Conservation (phyloP, 2,888 invertebrate species). For the Ophion ventricosus region DNA sequence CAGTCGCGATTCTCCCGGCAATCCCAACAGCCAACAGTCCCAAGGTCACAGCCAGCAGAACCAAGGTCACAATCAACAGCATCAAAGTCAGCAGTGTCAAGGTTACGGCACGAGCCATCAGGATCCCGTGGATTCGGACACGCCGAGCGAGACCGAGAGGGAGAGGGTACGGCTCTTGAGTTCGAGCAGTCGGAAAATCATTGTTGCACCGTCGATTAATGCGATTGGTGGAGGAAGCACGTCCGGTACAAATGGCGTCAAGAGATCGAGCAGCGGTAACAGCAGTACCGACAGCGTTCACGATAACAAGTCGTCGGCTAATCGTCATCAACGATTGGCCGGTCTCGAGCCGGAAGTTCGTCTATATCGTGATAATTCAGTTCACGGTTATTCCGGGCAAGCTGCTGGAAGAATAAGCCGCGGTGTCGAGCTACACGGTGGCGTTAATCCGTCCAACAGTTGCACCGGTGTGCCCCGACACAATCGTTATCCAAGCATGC, state of each 20-base stretch:
- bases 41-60: slow-evolving; percentile 63
- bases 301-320: slow-evolving; percentile 65
- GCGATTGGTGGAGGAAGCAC: slow-evolving; percentile 21
- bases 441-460: slow-evolving; percentile 40
- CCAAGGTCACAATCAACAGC: slow-evolving; percentile 33
- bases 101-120: slow-evolving; percentile 43
- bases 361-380: slow-evolving; percentile 65
- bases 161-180: slow-evolving; percentile 65
- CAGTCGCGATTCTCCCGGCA: slow-evolving; percentile 10
- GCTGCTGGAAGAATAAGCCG: slow-evolving; percentile 64
- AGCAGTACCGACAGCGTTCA: slow-evolving; percentile 76
- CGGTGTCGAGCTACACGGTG: slow-evolving; percentile 68
- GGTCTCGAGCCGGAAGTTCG: slow-evolving; percentile 54
- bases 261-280: slow-evolving; percentile 71
- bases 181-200: slow-evolving; percentile 64
- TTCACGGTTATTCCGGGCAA: slow-evolving; percentile 54
- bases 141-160: slow-evolving; percentile 73
- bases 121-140: slow-evolving; percentile 76
- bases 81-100: slow-evolving; percentile 28
- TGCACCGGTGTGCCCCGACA: slow-evolving; percentile 65
- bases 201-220: slow-evolving; percentile 49
- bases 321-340: slow-evolving; percentile 56
- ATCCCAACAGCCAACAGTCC: slow-evolving; percentile 60
- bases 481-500: slow-evolving; percentile 77
- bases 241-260: slow-evolving; percentile 68